A percentile compares a stretch with the other conserved stretches of the same genome.
These are phyloP conservation scores for Trachurus trachurus DNA, from an alignment of 2,797 vertebrate genomes.

Conservation along the genomic window DNA sequence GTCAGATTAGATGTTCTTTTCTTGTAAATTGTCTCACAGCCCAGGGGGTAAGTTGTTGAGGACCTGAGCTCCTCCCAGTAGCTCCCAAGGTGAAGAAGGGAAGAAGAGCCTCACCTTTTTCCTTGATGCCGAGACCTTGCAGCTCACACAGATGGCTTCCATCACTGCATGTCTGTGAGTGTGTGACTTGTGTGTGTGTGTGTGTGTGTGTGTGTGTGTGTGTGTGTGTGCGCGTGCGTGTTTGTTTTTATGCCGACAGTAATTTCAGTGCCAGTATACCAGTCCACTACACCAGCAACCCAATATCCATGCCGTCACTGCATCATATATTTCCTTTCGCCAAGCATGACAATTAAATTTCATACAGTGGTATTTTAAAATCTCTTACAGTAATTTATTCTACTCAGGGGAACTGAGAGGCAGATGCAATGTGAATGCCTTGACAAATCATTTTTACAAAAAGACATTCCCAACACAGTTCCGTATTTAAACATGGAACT, in stretches of 20 bases:
- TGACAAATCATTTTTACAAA: slow-evolving; percentile 24
- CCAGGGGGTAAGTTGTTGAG: slow-evolving; percentile 20
- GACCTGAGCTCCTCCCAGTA: slow-evolving; percentile 30
- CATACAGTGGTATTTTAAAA: slow-evolving; percentile 39
- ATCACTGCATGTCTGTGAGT: slow-evolving; percentile 50
- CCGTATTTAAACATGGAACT: background rate
- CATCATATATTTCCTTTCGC: slow-evolving; percentile 34
- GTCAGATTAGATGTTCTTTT: slow-evolving; percentile 22
- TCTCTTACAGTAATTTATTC: slow-evolving; percentile 18
- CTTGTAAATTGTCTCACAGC: slow-evolving; percentile 20
- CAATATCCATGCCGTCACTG: slow-evolving; percentile 56
- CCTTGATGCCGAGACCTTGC: slow-evolving; percentile 26
- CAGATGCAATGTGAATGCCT: slow-evolving; percentile 18
- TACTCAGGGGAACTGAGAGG: slow-evolving; percentile 3
- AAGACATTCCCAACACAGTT: slow-evolving; percentile 4
- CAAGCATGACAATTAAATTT: slow-evolving; percentile 30
- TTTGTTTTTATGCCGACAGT: slow-evolving; percentile 41
- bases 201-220: slow-evolving; percentile 42
- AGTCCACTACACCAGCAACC: slow-evolving; percentile 39
- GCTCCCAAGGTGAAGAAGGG: slow-evolving; percentile 34
- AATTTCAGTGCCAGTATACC: slow-evolving; percentile 53
- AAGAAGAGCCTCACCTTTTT: slow-evolving; percentile 38
- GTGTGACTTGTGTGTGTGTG: slow-evolving; percentile 24
- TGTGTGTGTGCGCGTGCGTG: slow-evolving; percentile 27
- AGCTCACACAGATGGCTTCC: slow-evolving; percentile 69